A percentile compares a stretch with the other conserved stretches of the same genome.
Evolutionary conservation across 1,140 invertebrate genomes (phyloP).

Genomic region (Palaemon carinicauda): DNA sequence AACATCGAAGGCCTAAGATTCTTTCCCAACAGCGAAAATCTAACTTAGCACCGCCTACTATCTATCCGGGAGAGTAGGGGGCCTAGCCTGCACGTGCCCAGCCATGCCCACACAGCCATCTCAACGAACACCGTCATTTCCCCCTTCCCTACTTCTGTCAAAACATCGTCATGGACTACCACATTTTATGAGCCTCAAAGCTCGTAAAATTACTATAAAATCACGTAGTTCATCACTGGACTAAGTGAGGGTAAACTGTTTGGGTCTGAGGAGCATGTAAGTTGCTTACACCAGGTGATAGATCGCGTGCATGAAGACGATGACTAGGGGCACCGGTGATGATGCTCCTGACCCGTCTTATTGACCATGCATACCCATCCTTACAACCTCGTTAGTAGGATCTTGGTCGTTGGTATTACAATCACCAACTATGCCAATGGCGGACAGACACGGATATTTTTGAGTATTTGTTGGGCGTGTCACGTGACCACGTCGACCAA

Average conservation of each 20-base stretch:
- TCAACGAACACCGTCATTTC: neutral
- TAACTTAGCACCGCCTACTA: no score
- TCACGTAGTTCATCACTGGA: neutral
- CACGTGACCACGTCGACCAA: conserved; percentile 52
- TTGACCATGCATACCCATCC: neutral
- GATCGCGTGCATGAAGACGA: neutral
- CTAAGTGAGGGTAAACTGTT: conserved; percentile 27
- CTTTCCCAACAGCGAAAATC: neutral
- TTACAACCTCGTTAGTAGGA: conserved; percentile 12
- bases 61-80: no score
- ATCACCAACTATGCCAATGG: conserved; percentile 42
- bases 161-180: conserved; percentile 19
- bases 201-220: conserved; percentile 37
- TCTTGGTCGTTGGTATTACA: conserved; percentile 2
- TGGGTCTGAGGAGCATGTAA: neutral
- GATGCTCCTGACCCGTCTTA: neutral
- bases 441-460: conserved; percentile 40
- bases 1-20: neutral
- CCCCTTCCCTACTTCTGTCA: neutral
- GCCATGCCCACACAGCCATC: neutral
- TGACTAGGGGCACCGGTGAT: neutral
- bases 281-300: neutral
- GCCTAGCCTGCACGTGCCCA: neutral
- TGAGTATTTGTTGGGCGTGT: conserved; percentile 51
- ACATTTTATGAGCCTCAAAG: conserved; percentile 24